Base-by-base conservation (phyloP, 1,140 invertebrate species). In the Portunus trituberculatus region DNA sequence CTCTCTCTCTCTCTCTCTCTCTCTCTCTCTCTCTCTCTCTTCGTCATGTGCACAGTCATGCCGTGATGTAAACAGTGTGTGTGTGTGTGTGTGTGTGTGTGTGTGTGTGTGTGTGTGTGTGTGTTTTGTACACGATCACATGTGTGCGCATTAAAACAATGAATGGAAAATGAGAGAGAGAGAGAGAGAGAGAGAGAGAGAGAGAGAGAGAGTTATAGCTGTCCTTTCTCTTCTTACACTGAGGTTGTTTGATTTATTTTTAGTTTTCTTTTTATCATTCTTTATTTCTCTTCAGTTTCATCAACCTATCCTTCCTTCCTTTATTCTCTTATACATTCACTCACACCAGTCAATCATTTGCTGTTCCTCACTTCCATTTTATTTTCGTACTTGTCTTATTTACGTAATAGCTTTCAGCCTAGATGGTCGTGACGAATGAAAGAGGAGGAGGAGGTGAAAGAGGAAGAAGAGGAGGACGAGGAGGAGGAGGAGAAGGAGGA, bases 1-100 rank as follows among this genome's bases (percentile, higher is more conserved):
- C 67, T 76, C 67, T 76, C 67, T 76, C 67, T 76, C 86, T 88
- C 86, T 88, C 86, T 88, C 86, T 88, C 86, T 88, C 86, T 88
- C 86, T 86, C 84, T 86, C 84, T 86, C 84, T 86, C 84, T 86
- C 84, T 86, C 84, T 88, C n/a, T 39, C 16, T 45, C 32, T 32
- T 10, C 32, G 0, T 88, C 31, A 88, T 88, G n/a, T 45, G 31
- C 31, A 32, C 20, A 29, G 45, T 88, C 31, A 88, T 88, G 45
- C 25, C n/a, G 12, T 25, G n/a, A 76, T 76, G 67, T 76, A n/a
- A n/a, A n/a, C n/a, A n/a, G 7, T 76, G 67, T 76, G 67, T 76
- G 67, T 76, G 67, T 76, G 67, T 76, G 67, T 76, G 67, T 76
- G 67, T 76, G 67, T 76, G 67, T 76, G 67, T 76, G 67, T 76